Evolutionary conservation across 2,797 vertebrate species (phyloP).

Genomic region (Halcyon badia): DNA sequence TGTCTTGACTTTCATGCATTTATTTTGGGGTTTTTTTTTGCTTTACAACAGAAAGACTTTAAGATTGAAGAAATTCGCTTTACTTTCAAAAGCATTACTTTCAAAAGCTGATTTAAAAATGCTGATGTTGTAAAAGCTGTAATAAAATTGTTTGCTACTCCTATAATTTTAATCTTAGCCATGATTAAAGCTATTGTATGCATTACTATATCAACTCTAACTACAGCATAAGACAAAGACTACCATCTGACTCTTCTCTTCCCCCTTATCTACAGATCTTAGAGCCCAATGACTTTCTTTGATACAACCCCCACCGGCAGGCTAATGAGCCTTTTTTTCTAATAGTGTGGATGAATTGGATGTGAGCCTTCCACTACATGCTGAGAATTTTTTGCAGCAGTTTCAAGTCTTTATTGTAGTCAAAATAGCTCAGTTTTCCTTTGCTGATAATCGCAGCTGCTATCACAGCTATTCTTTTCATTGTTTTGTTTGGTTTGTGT

Average conservation of each 20-base stretch:
- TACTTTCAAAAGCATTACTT: not conserved
- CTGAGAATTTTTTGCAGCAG: constrained; percentile 86
- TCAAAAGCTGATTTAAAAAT: not conserved
- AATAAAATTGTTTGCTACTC: not conserved
- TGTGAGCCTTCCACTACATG: constrained; percentile 78
- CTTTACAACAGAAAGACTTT: not conserved
- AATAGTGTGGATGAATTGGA: constrained; percentile 89
- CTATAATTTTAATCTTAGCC: not conserved
- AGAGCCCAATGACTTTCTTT: constrained; percentile 87
- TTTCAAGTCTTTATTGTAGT: constrained; percentile 72
- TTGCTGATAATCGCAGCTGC: constrained; percentile 77
- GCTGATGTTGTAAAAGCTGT: not conserved
- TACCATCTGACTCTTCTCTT: not conserved
- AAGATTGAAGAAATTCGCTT: not conserved
- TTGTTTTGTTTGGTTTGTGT: constrained; percentile 22
- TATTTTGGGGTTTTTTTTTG: not conserved
- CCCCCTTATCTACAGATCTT: constrained; percentile 77
- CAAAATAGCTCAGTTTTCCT: constrained; percentile 82
- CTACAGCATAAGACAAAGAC: not conserved
- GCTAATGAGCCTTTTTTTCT: constrained; percentile 87
- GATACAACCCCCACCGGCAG: constrained; percentile 87
- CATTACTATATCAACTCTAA: not conserved
- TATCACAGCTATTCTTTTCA: constrained; percentile 36
- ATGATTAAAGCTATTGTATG: not conserved
- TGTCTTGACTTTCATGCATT: not conserved